Conservation (phyloP, 2,888 invertebrate genomes). For the Epiblema foenella region DNA sequence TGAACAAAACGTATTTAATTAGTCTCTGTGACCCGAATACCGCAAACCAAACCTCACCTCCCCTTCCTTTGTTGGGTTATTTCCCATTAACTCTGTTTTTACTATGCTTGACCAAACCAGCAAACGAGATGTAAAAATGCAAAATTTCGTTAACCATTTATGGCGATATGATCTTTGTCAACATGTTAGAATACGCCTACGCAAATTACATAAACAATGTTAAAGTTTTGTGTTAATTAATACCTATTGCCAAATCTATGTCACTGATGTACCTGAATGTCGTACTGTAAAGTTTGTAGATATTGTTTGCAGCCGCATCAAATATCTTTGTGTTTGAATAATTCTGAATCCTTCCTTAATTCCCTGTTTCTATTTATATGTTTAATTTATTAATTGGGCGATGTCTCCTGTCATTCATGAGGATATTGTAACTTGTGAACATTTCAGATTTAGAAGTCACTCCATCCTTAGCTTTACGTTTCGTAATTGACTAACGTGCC, state of each 20-base stretch:
- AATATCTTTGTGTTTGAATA: no score
- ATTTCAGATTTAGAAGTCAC: not conserved
- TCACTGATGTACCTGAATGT: not conserved
- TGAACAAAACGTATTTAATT: constrained; percentile 61
- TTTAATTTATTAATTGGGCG: no score
- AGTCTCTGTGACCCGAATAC: constrained; percentile 69
- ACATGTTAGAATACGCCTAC: constrained; percentile 35
- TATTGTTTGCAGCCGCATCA: no score
- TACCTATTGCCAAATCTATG: constrained; percentile 2
- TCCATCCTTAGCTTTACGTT: not conserved
- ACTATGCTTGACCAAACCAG: not conserved
- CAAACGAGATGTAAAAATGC: constrained; percentile 24
- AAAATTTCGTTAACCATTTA: constrained; percentile 26
- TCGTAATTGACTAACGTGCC: not conserved
- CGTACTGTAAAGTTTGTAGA: no score
- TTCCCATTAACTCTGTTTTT: not conserved
- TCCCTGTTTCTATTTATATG: no score
- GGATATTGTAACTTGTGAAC: not conserved
- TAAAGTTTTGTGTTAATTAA: constrained; percentile 14
- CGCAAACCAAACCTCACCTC: constrained; percentile 35
- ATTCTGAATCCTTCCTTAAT: no score
- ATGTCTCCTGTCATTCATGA: not conserved
- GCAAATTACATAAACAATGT: constrained; percentile 24
- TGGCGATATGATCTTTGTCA: constrained; percentile 24
- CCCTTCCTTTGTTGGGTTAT: constrained; percentile 15